phyloP scores from a whole-genome alignment of 2,888 invertebrate genomes.

The Erannis defoliaria region DNA sequence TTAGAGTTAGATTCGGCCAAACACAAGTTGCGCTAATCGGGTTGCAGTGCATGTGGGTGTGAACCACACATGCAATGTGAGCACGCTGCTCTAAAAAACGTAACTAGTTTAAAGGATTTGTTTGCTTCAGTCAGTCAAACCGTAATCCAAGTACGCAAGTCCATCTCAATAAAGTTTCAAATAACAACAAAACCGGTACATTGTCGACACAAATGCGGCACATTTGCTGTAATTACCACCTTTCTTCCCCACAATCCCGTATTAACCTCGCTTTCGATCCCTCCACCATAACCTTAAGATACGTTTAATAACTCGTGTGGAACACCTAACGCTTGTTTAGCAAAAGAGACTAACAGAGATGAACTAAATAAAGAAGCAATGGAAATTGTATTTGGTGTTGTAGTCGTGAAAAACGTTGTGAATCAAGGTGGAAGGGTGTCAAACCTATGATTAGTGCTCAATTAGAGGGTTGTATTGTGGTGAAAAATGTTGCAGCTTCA shows the following conservation, averaged over 20 bases:
- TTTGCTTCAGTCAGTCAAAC: background rate
- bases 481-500: slow-evolving; percentile 61
- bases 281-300: slow-evolving; percentile 45
- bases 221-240: slow-evolving; percentile 82
- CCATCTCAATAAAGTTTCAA: slow-evolving; percentile 18
- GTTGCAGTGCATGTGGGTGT: too few species aligned
- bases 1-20: too few species aligned
- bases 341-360: background rate
- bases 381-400: slow-evolving; percentile 20
- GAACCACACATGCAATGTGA: too few species aligned
- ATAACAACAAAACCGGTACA: slow-evolving; percentile 46
- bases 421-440: slow-evolving; percentile 64
- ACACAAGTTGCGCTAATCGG: too few species aligned
- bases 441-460: slow-evolving; percentile 83
- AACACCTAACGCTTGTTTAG: slow-evolving; percentile 51
- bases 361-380: slow-evolving; percentile 47
- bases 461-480: slow-evolving; percentile 77
- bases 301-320: slow-evolving; percentile 4
- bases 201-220: slow-evolving; percentile 74
- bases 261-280: slow-evolving; percentile 72
- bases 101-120: too few species aligned
- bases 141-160: slow-evolving; percentile 5
- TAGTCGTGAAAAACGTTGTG: slow-evolving; percentile 6
- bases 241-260: slow-evolving; percentile 73
- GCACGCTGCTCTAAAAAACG: too few species aligned